Percentiles rank a stretch among this genome's conserved stretches.
Conservation (phyloP, 2,888 invertebrate species). For the Dryomyza anilis region DNA sequence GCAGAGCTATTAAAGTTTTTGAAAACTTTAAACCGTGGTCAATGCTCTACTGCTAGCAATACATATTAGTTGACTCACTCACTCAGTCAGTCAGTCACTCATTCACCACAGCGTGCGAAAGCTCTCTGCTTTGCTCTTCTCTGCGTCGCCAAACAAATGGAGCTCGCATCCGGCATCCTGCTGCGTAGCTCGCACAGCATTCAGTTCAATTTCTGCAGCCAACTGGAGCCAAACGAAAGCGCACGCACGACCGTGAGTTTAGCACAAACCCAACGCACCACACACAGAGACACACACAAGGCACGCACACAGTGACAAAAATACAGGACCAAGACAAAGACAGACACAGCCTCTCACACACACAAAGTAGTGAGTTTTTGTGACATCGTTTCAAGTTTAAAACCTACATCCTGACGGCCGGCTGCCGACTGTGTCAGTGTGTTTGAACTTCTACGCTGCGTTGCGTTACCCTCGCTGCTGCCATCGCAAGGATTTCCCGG, state of each 20-base stretch:
- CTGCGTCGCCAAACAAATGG: background rate
- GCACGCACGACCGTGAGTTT: background rate
- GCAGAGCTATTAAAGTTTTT: too few relatives aligned
- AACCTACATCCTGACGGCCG: constrained; percentile 8
- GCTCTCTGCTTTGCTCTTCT: background rate
- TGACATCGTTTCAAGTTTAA: constrained; percentile 20
- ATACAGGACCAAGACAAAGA: too few relatives aligned
- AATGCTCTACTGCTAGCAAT: too few relatives aligned
- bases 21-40: too few relatives aligned
- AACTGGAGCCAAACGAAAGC: background rate
- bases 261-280: background rate
- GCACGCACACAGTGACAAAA: too few relatives aligned
- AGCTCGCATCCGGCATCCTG: background rate
- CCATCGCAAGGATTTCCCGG: too few relatives aligned
- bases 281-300: background rate
- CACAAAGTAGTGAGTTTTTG: constrained; percentile 6
- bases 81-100: too few relatives aligned
- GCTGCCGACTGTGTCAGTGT: constrained; percentile 1
- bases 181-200: background rate
- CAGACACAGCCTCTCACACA: background rate
- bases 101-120: constrained; percentile 1
- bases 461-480: constrained; percentile 8
- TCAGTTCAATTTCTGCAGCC: constrained; percentile 11
- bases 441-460: background rate
- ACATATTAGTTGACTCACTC: too few relatives aligned